phyloP scores from a whole-genome alignment of 2,797 vertebrate species.

The Pseudocheirus occidentalis region DNA sequence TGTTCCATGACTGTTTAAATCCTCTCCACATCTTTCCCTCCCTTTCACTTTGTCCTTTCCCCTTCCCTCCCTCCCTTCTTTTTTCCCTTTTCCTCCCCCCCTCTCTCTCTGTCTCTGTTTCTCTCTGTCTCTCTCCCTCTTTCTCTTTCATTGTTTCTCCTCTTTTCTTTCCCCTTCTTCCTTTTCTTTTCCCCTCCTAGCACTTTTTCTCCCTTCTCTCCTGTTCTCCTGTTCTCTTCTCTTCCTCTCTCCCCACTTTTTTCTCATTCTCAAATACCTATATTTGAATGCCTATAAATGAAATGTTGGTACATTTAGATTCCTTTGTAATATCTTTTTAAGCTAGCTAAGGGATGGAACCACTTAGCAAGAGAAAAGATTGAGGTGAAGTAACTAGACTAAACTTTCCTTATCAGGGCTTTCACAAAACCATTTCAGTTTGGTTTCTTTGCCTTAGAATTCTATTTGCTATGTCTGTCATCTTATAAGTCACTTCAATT shows the following conservation, averaged over 20 bases:
- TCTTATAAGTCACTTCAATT: neutral
- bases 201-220: neutral
- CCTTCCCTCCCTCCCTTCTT: neutral
- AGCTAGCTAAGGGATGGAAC: neutral
- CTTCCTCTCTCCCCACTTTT: neutral
- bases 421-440: neutral
- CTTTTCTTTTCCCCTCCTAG: neutral
- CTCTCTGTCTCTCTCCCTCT: neutral
- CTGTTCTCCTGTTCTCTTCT: neutral
- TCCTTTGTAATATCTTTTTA: neutral
- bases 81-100: neutral
- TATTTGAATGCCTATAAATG: neutral
- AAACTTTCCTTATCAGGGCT: neutral
- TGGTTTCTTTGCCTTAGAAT: neutral
- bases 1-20: neutral
- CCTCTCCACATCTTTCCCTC: neutral
- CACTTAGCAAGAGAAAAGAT: neutral
- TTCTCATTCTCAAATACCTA: neutral
- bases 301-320: neutral
- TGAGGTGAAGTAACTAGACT: neutral
- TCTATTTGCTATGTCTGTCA: neutral
- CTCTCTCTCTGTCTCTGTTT: too few relatives aligned
- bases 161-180: neutral
- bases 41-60: too few relatives aligned
- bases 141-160: neutral